Evolutionary conservation across 92 coral and sea anemone species (phyloP).

Genomic region (Palythoa grandiflora): DNA sequence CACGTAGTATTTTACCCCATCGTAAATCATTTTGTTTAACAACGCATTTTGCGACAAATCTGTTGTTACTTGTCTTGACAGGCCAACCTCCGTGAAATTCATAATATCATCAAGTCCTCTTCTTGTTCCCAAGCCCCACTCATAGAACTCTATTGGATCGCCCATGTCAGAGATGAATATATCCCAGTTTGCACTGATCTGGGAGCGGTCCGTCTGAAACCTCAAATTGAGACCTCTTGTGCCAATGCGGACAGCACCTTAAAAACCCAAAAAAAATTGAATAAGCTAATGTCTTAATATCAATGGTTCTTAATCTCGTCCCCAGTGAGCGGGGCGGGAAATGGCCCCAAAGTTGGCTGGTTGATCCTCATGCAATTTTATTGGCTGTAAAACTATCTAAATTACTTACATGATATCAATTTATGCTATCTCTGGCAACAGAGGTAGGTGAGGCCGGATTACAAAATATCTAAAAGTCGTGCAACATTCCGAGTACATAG

Average conservation of each 20-base stretch:
- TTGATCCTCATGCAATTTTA: too few species aligned
- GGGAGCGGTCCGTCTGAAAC: slow-evolving; percentile 73
- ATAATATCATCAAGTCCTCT: slow-evolving; percentile 72
- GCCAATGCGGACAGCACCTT: slow-evolving; percentile 77
- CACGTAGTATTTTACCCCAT: slow-evolving; percentile 84
- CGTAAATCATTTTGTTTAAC: slow-evolving; percentile 60
- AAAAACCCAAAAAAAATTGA: not conserved
- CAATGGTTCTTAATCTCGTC: too few species aligned
- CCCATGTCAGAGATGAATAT: slow-evolving; percentile 71
- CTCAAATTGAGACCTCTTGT: slow-evolving; percentile 54
- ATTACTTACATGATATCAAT: too few species aligned
- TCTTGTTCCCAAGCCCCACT: slow-evolving; percentile 89
- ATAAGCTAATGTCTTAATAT: too few species aligned
- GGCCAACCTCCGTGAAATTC: slow-evolving; percentile 80
- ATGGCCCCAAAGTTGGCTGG: too few species aligned
- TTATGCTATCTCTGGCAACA: too few species aligned
- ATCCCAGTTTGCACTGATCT: slow-evolving; percentile 89
- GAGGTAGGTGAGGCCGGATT: too few species aligned
- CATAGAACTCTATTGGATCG: slow-evolving; percentile 88
- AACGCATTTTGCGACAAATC: slow-evolving; percentile 75
- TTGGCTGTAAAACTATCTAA: too few species aligned
- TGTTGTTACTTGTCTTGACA: slow-evolving; percentile 62
- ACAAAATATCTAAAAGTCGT: too few species aligned
- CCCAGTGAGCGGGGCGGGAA: too few species aligned
- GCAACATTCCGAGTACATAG: too few species aligned